A percentile compares a stretch with the other conserved stretches of the same genome.
Evolutionary conservation across 1,140 invertebrate species (phyloP).

Genomic region (Orchestia grillus): DNA sequence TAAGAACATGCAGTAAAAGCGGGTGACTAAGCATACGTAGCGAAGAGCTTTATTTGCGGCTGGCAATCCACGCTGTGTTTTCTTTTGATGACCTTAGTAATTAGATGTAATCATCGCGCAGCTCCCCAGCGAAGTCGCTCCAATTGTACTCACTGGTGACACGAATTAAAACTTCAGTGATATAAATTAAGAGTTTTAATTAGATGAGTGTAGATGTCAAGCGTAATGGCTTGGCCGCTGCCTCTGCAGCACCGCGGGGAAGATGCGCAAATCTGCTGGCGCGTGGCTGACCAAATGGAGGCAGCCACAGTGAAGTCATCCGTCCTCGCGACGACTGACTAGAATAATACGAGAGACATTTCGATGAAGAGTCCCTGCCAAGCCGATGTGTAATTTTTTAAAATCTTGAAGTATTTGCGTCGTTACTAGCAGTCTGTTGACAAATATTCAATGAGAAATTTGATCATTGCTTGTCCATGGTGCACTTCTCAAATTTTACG

Average conservation of each 20-base stretch:
- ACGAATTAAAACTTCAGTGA: slow-evolving; percentile 51
- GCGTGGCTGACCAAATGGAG: not conserved
- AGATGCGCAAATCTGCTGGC: not conserved
- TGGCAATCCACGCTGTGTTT: not conserved
- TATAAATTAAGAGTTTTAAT: slow-evolving; percentile 57
- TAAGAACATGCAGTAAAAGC: not conserved
- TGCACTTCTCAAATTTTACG: too few species aligned
- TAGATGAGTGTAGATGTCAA: slow-evolving; percentile 12
- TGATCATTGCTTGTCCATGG: too few species aligned
- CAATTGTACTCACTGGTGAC: slow-evolving; percentile 36
- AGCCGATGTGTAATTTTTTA: too few species aligned
- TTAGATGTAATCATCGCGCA: slow-evolving; percentile 49
- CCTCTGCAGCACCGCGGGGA: not conserved
- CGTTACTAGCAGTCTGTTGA: too few species aligned
- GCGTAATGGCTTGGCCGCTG: slow-evolving; percentile 20
- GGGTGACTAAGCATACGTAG: not conserved
- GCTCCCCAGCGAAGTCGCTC: not conserved
- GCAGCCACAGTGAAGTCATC: too few species aligned
- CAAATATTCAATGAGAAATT: too few species aligned
- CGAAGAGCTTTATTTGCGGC: not conserved
- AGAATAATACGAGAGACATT: too few species aligned
- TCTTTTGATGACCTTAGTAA: slow-evolving; percentile 38
- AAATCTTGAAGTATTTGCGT: too few species aligned
- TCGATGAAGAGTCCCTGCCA: too few species aligned
- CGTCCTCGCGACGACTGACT: too few species aligned